Evolutionary conservation across 2,888 invertebrate genomes (phyloP).

Genomic region (Synanthedon vespiformis): DNA sequence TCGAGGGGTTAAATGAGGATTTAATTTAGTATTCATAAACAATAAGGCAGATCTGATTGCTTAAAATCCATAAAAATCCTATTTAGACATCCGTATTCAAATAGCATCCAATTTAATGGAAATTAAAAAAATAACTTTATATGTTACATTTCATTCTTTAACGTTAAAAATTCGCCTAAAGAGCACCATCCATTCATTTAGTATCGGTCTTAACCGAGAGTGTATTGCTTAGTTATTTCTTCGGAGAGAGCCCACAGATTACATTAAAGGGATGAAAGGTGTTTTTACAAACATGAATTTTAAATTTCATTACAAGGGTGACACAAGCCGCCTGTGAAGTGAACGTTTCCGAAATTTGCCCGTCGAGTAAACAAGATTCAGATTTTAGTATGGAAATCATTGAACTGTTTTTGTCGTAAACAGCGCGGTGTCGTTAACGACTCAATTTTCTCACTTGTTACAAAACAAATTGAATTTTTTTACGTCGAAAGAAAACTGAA

Average conservation of each 20-base stretch:
- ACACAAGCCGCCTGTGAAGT: slow-evolving; percentile 2
- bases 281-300: slow-evolving; percentile 54
- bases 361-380: slow-evolving; percentile 13
- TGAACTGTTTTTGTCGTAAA: background rate
- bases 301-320: slow-evolving; percentile 37
- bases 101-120: too few species aligned
- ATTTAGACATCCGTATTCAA: too few species aligned
- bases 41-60: too few species aligned
- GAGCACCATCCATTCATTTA: background rate
- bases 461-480: background rate
- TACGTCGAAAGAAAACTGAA: too few species aligned
- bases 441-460: background rate
- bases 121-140: too few species aligned
- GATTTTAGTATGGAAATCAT: slow-evolving; percentile 6
- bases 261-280: slow-evolving; percentile 48
- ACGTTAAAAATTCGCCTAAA: too few species aligned
- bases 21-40: too few species aligned
- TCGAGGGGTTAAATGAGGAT: too few species aligned
- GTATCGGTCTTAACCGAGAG: slow-evolving; percentile 9
- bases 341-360: slow-evolving; percentile 11
- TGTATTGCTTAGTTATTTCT: slow-evolving; percentile 33
- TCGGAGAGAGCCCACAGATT: slow-evolving; percentile 26
- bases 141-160: too few species aligned
- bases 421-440: background rate
- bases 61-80: too few species aligned